Percentiles rank a stretch among this genome's conserved stretches.
phyloP scores from a whole-genome alignment of 64 coral and sea anemone species.

The Trachythela sp. region DNA sequence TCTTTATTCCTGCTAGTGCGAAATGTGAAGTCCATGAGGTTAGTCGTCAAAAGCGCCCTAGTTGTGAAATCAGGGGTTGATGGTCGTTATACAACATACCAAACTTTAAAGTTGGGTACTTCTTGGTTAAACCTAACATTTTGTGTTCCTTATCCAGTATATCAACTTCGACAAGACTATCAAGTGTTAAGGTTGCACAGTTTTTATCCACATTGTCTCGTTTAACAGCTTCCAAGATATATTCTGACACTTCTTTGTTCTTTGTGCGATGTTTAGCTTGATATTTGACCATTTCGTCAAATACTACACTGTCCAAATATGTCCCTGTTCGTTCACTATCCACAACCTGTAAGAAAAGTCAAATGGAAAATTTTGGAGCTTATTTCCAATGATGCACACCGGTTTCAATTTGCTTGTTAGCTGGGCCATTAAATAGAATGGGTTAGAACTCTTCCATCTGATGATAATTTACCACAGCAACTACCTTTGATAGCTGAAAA shows the following conservation, averaged over 20 bases:
- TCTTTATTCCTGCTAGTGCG: too few species aligned
- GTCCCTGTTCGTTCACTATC: slow-evolving; percentile 51
- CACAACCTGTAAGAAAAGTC: slow-evolving; percentile 33
- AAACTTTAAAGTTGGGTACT: slow-evolving; percentile 59
- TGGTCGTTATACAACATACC: slow-evolving; percentile 30
- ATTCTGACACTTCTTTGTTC: slow-evolving; percentile 42
- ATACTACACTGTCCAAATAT: slow-evolving; percentile 55
- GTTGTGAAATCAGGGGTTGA: too few species aligned
- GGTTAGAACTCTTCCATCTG: too few species aligned
- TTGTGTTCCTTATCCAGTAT: slow-evolving; percentile 58
- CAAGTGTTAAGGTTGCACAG: slow-evolving; percentile 53
- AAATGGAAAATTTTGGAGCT: neutral
- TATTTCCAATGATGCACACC: too few species aligned
- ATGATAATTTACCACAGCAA: too few species aligned
- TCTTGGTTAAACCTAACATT: slow-evolving; percentile 34
- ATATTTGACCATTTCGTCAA: slow-evolving; percentile 51
- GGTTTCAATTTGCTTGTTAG: too few species aligned
- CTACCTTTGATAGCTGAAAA: too few species aligned
- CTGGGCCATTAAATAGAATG: too few species aligned
- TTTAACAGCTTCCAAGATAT: slow-evolving; percentile 43
- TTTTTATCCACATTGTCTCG: slow-evolving; percentile 48
- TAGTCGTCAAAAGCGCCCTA: too few species aligned
- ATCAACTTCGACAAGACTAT: slow-evolving; percentile 62
- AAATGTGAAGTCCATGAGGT: too few species aligned
- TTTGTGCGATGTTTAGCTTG: slow-evolving; percentile 43